Evolutionary conservation across 2,797 vertebrate species (phyloP), one percentile per base, ranked within the genome.

Genomic region (Danio jaintianensis): DNA sequence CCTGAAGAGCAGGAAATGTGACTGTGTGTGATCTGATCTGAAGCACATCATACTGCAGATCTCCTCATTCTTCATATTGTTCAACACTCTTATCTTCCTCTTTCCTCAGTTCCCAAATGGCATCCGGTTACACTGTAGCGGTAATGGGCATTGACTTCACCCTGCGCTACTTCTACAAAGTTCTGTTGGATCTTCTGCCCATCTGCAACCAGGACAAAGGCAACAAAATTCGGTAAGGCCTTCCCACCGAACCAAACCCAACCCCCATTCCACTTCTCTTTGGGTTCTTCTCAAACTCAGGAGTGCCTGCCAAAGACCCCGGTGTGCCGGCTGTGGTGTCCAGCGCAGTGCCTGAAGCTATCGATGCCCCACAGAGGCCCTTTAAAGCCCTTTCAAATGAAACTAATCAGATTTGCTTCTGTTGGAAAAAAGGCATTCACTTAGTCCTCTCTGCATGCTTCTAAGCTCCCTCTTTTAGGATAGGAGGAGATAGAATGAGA

Each of bases 121-220:
- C 97, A 72, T 86, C 96, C 13, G 97, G 97, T 42, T 96, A 97
- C 64, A 96, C 97, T 0, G 93, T 99, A 55, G 97, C 97, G 0
- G 97, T 99, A 67, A 99, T 99, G 98, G 98, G 97, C 58, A 98
- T 99, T 0, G 98, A 99, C 91, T 98, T 99, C 89, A 99, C 98
- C 1, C 93, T 99, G 1, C 91, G 97, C 12, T 99, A 98, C 90
- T 99, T 99, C 92, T 99, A 99, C 88, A 99, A 99, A 89, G 97
- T 99, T 47, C 93, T 99, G 10, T 94, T 99, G 91, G 97, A 98
- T 86, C 92, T 98, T 71, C 87, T 99, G 71, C 98, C 98, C 43
- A 94, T 98, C 82, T 99, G 98, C 89, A 98, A 97, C 91, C 97
- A 98, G 85, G 97, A 98, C n/a, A 97, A 96, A 18, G 97, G 97